Evolutionary conservation across 2,888 invertebrate species (phyloP), one percentile per base, ranked within the genome.

Genomic region (Agonopterix alstromeriana): DNA sequence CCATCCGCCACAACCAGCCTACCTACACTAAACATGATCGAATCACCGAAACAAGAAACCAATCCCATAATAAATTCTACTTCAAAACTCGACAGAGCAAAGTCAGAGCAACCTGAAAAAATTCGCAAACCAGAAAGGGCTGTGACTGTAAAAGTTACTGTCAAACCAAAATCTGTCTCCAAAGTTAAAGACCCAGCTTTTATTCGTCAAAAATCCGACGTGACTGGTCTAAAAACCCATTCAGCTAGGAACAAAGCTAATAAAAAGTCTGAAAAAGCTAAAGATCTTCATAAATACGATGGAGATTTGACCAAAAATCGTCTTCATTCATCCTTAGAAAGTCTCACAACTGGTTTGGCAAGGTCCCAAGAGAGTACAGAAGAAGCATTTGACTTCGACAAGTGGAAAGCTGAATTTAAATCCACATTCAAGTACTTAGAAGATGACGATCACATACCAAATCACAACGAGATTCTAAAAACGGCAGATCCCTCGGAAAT

Each of bases 1-100:
- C 95, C 96, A 0, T 95, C 94, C 1, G 94, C 95, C 0, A 95
- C 96, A 1, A 94, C 94, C 0, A 95, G 95, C 55, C 74, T 96
- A 47, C 96, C 96, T 1, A 94, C 95, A 0, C 74, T 96, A 43
- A 93, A 86, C 50, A 87, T 87, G 81, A 68, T 89, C 0, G 86
- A 87, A 62, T 87, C 89, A 3, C 88, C 89, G 0, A 89, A 86
- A 63, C 82, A 85, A 12, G 88, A 87, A 54, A 59, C 57, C 0
- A 82, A 78, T 44, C 63, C 75, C 36, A 70, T 82, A 4, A 50
- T 70, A 1, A 56, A 67, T 50, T 64, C 60, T 47, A 48, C 51
- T 3, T 51, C 65, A n/a, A 81, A 79, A 56, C 49, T 63, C 4
- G 78, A 83, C 55, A 72, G 78, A 36, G 86, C 82, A 0, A 80